phyloP scores from a whole-genome alignment of 2,888 invertebrate species.

The Ypsolopha sequella region DNA sequence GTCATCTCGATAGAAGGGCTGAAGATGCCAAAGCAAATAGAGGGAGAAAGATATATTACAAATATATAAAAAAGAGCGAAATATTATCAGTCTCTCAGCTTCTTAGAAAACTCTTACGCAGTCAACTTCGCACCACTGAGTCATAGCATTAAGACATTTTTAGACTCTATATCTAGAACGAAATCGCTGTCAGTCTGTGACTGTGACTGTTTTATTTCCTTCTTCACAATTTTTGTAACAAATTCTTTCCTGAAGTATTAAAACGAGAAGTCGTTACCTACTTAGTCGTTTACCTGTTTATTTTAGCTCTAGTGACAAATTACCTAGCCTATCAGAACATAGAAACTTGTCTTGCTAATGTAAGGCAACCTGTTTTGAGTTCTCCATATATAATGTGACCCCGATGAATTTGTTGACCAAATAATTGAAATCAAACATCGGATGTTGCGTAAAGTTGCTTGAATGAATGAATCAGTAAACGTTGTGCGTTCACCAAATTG shows the following conservation, averaged over 20 bases:
- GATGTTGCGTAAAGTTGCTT: conserved; percentile 35
- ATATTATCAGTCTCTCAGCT: conserved; percentile 35
- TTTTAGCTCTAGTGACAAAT: background rate
- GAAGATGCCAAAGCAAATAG: conserved; percentile 27
- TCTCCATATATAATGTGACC: background rate
- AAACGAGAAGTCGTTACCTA: no score
- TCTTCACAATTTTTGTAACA: conserved; percentile 17
- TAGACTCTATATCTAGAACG: conserved; percentile 21
- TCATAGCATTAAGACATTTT: conserved; percentile 34
- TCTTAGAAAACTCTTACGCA: conserved; percentile 21
- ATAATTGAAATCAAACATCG: conserved; percentile 17
- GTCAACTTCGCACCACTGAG: conserved; percentile 42
- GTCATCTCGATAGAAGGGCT: conserved; percentile 37
- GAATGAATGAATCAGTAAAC: conserved; percentile 61
- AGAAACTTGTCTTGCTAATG: background rate
- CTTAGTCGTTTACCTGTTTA: background rate
- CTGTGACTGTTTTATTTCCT: background rate
- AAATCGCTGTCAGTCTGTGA: background rate
- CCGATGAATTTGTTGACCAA: background rate
- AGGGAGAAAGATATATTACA: conserved; percentile 34
- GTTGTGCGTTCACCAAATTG: conserved; percentile 60
- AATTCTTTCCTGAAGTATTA: background rate
- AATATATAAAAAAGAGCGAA: conserved; percentile 33
- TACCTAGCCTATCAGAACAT: no score
- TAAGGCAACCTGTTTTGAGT: background rate